Evolutionary conservation across 2,888 invertebrate species (phyloP).

Genomic region (Andrena bicolor): DNA sequence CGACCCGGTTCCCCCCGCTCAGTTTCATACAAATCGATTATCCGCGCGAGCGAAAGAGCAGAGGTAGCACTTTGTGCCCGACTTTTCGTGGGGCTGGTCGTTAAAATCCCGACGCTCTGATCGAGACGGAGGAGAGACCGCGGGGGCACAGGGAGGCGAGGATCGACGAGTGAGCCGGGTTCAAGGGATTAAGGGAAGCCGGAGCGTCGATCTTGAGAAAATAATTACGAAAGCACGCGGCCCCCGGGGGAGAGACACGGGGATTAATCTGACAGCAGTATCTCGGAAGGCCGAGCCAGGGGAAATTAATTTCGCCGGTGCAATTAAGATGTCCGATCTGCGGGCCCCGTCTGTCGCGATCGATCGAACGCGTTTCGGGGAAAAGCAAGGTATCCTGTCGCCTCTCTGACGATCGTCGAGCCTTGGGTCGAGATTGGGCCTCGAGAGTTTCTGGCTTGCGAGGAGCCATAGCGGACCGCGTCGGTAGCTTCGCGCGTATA

Average conservation of each 20-base stretch:
- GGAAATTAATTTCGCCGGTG: slow-evolving; percentile 70
- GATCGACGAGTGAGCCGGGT: slow-evolving; percentile 12
- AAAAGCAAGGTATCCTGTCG: slow-evolving; percentile 40
- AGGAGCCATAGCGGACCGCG: background rate
- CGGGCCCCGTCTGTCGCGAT: slow-evolving; percentile 47
- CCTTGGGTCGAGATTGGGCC: background rate
- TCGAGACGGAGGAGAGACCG: too few relatives aligned
- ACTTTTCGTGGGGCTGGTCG: slow-evolving; percentile 7
- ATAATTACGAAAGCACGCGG: slow-evolving; percentile 66
- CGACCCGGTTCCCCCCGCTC: slow-evolving; percentile 8
- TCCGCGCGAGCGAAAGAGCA: background rate
- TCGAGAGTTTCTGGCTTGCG: background rate
- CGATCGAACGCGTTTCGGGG: slow-evolving; percentile 57
- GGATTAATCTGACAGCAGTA: slow-evolving; percentile 69
- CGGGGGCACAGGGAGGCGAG: background rate
- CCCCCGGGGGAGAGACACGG: slow-evolving; percentile 37
- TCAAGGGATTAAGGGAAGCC: slow-evolving; percentile 51
- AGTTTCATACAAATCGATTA: slow-evolving; percentile 50
- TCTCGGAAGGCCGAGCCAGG: slow-evolving; percentile 56
- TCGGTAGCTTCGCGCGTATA: too few relatives aligned
- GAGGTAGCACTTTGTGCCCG: background rate
- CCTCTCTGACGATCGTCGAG: background rate
- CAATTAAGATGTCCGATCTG: slow-evolving; percentile 72
- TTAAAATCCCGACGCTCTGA: background rate
- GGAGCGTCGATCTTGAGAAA: slow-evolving; percentile 50